Base-by-base conservation (phyloP, 2,888 invertebrate species). In the Hypsopygia costalis region DNA sequence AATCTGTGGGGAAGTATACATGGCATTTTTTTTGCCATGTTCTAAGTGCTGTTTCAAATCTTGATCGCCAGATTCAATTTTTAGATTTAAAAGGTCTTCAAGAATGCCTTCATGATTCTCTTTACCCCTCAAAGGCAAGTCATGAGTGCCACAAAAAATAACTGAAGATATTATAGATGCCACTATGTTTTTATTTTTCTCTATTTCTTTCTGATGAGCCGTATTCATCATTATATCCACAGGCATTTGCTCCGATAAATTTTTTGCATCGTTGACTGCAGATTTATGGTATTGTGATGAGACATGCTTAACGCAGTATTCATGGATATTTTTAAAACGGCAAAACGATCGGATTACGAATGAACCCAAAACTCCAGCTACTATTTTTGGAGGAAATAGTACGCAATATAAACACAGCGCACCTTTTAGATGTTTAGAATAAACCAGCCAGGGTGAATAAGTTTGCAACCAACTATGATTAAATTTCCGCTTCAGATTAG, bases 291-390 rank as follows among this genome's bases (percentile, higher is more conserved):
- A 30, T 9, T 30, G 11, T 9, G 30, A 10, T 30, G 21, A 21
- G 4, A 6, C 21, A 21, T 21, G 21, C 3, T 3, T 21, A 5
- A 5, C 6, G 4, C 4, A 7, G 6, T 3, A 30, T 11, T 46
- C 44, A 45, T 52, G 51, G 36, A 52, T 46, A 51, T 51, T 44
- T 48, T 54, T 51, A 36, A 46, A 54, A 37, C 47, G 47, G 43
- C 35, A 37, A 49, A 49, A 50, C 21, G 48, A 46, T 38, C 46
- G 41, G 35, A 49, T 38, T 30, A 36, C 49, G 42, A 51, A 46
- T 43, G 42, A 49, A 34, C 46, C 49, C 34, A 41, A 41, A 41
- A 49, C 28, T 31, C 40, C 40, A 30, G 9, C 11, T 31, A n/a
- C n/a, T n/a, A 46, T 43, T 10, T 27, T 40, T 27, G 34, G 34